phyloP scores from a whole-genome alignment of 2,113 vertebrate species.

The Gila orcuttii region DNA sequence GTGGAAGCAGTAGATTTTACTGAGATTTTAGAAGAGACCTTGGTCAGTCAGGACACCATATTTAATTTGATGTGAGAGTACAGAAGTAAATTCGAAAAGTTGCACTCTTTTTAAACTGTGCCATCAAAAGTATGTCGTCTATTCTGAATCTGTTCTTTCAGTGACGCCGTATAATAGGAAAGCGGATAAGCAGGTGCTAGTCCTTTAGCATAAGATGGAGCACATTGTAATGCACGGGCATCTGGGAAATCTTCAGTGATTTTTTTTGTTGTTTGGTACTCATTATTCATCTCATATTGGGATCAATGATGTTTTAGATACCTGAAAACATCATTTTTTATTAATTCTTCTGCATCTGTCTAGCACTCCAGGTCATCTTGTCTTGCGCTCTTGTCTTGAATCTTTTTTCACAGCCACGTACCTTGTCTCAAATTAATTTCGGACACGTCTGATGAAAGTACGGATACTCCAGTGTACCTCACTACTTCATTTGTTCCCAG shows the following conservation, averaged over 20 bases:
- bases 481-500: background rate
- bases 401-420: constrained; percentile 22
- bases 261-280: background rate
- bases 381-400: background rate
- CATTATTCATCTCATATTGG: background rate
- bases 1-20: too few relatives aligned
- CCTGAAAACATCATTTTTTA: background rate
- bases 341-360: background rate
- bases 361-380: background rate
- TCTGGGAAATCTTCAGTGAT: background rate
- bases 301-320: background rate
- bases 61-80: too few relatives aligned
- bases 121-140: background rate
- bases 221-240: background rate
- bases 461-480: background rate
- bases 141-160: background rate
- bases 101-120: background rate
- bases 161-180: background rate
- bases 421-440: background rate
- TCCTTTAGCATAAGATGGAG: background rate
- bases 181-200: background rate
- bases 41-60: too few relatives aligned
- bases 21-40: too few relatives aligned
- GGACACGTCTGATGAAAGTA: background rate
- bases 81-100: too few relatives aligned